phyloP scores from a whole-genome alignment of 2,797 vertebrate species.

The Smutsia temminckii region DNA sequence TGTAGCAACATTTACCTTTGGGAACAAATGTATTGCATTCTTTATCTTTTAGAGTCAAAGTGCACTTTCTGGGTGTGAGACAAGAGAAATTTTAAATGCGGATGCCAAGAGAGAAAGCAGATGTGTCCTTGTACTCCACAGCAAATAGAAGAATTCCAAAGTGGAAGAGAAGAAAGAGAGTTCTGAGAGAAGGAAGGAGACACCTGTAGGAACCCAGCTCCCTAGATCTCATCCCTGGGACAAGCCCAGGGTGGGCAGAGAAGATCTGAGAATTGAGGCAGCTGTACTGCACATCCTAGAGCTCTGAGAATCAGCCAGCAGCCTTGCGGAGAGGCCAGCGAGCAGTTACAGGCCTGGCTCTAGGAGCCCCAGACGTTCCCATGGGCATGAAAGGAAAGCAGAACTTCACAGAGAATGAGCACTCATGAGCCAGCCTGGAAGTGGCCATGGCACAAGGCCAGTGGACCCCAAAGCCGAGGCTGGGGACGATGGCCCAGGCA shows the following conservation, averaged over 20 bases:
- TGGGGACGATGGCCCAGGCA: not conserved
- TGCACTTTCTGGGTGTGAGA: not conserved
- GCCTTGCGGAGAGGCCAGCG: not conserved
- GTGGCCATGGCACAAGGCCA: not conserved
- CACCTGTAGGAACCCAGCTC: not conserved
- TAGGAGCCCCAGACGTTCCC: not conserved
- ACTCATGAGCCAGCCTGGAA: not conserved
- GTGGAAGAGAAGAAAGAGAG: not conserved
- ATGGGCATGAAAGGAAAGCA: not conserved
- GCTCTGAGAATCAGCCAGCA: not conserved
- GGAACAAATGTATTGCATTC: not conserved
- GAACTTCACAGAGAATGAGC: not conserved
- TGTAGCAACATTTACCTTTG: not conserved
- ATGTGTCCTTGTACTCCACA: not conserved
- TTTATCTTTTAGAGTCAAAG: conserved; percentile 18
- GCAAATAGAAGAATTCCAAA: not conserved
- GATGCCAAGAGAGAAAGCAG: not conserved
- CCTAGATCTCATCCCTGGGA: not conserved
- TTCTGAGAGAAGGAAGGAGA: not conserved
- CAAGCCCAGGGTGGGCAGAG: not conserved
- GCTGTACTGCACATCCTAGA: not conserved
- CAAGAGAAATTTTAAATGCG: not conserved
- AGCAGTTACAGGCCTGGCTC: not conserved
- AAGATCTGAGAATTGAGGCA: not conserved
- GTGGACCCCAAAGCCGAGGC: not conserved